Conservation (phyloP, 2,113 vertebrate genomes). For the Phalacrocorax brasilianus region DNA sequence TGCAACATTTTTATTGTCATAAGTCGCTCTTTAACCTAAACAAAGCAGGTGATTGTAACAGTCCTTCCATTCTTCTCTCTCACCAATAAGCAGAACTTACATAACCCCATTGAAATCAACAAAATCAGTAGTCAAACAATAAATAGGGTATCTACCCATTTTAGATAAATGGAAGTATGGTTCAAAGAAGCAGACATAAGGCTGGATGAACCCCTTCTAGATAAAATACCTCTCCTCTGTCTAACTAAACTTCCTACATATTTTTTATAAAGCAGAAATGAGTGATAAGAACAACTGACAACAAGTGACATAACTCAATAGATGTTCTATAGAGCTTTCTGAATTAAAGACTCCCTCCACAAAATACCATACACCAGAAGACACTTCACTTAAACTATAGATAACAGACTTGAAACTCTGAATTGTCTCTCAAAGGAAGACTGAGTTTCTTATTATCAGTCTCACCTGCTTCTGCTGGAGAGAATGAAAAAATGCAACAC, state of each 20-base stretch:
- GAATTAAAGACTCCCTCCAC: not conserved
- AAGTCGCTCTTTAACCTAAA: not conserved
- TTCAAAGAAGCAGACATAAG: not conserved
- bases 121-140: not conserved
- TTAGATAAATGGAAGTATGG: not conserved
- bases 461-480: slow-evolving; percentile 1
- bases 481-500: not conserved
- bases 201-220: not conserved
- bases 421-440: not conserved
- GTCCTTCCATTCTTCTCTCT: not conserved
- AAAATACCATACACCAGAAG: not conserved
- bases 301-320: not conserved
- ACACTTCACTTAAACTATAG: not conserved
- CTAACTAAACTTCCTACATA: not conserved
- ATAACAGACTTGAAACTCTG: not conserved
- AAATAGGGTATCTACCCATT: not conserved
- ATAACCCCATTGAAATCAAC: not conserved
- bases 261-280: not conserved
- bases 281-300: not conserved
- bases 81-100: not conserved
- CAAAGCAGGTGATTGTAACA: not conserved
- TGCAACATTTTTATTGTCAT: not conserved
- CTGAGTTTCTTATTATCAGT: not conserved
- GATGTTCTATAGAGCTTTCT: not conserved
- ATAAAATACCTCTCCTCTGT: not conserved